Evolutionary conservation across 2,888 invertebrate genomes (phyloP), one percentile per base, ranked within the genome.

Genomic region (Blera fallax): DNA sequence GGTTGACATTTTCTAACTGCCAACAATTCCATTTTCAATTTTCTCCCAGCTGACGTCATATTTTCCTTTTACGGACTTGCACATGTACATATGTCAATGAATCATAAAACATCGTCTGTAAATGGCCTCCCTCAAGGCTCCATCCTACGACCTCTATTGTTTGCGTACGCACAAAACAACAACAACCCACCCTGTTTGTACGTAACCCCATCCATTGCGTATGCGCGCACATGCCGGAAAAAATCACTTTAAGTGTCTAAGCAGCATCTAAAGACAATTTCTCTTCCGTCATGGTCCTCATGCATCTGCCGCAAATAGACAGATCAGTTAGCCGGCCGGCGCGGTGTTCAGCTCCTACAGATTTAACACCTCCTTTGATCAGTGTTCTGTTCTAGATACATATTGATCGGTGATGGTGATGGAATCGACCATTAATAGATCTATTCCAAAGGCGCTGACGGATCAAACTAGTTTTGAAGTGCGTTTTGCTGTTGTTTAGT

Each of bases 401-500:
- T 74, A 79, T 21, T 76, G 74, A 74, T 62, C 48, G 56, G 40
- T 50, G 73, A 65, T 76, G 74, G 52, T 70, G 74, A 84, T 80
- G 84, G 79, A 79, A 84, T 70, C 69, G 52, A 54, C 79, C 79
- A 79, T 84, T 79, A 70, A 84, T 84, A 84, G 74, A 62, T 43
- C 21, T n/a, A 18, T 37, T 37, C 27, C 52, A 62, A 74, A 76
- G 40, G 58, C 37, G 11, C 18, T 40, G 37, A 50, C 37, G 32
- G 32, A 11, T 48, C 21, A 32, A 84, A 84, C 84, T 70, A 43
- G 84, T 84, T 79, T 6, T 76, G 64, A 70, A 74, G 70, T 76
- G 84, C 73, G 45, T 79, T 79, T 79, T 54, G 73, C 74, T 70
- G 74, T 79, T 78, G 60, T 69, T 74, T 50, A 32, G 73, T 52